phyloP scores from a whole-genome alignment of 2,113 vertebrate genomes.

The Dendrocopos noguchii region DNA sequence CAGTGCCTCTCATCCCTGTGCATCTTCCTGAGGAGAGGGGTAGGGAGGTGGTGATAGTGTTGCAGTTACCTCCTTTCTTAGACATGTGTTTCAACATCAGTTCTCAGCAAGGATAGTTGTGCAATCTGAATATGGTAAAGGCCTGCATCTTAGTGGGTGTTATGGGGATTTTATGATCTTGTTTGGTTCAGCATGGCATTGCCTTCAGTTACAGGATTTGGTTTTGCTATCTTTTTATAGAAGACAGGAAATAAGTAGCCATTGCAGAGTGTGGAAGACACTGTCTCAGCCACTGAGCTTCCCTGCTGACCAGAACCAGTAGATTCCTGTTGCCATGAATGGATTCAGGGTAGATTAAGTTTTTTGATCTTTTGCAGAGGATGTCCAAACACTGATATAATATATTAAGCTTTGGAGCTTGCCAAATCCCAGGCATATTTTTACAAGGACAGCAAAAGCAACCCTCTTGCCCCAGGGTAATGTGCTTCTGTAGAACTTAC shows the following conservation, averaged over 20 bases:
- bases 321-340: not conserved
- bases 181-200: not conserved
- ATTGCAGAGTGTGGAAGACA: not conserved
- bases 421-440: constrained; percentile 32
- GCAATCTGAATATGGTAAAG: not conserved
- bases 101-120: not conserved
- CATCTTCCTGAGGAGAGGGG: not conserved
- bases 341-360: not conserved
- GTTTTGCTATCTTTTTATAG: not conserved
- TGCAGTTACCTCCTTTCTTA: not conserved
- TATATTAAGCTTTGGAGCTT: constrained; percentile 2
- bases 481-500: not conserved
- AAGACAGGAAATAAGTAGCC: not conserved
- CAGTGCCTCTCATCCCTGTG: not conserved
- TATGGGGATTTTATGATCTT: not conserved
- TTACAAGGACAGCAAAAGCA: constrained; percentile 24
- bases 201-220: not conserved
- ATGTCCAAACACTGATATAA: not conserved
- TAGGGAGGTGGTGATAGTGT: not conserved
- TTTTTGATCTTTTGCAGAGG: constrained; percentile 11
- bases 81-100: not conserved
- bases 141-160: not conserved
- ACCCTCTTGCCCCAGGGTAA: not conserved
- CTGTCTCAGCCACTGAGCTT: not conserved
- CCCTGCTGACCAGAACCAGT: not conserved